phyloP scores from a whole-genome alignment of 2,113 vertebrate genomes.

The Pitta sordida region DNA sequence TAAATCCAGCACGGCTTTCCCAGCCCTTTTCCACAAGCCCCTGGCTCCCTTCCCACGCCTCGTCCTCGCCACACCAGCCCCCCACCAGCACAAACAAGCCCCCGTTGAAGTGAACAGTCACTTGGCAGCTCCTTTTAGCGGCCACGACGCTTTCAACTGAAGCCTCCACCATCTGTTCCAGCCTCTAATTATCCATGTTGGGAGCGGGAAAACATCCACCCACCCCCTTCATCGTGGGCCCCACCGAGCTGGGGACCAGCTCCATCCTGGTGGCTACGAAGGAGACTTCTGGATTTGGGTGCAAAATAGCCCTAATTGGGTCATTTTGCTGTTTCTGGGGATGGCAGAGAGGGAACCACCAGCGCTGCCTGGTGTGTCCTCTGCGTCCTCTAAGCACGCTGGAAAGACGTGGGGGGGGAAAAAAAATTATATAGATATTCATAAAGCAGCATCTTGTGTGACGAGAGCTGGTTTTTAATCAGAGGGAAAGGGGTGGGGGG shows the following conservation, averaged over 20 bases:
- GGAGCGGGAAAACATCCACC: background rate
- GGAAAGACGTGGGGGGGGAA: background rate
- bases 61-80: background rate
- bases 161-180: conserved; percentile 5
- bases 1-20: rapidly evolving
- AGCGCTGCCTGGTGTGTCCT: rapidly evolving
- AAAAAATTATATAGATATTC: background rate
- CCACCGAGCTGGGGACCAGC: background rate
- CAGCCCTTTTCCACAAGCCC: background rate
- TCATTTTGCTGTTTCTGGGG: background rate
- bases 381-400: background rate
- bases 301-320: background rate
- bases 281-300: background rate
- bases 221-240: background rate
- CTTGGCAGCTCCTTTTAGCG: background rate
- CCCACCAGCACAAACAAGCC: background rate
- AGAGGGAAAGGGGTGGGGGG: background rate
- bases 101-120: background rate
- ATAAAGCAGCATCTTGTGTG: background rate
- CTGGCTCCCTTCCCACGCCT: background rate
- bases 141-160: background rate
- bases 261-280: background rate
- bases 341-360: too few relatives aligned
- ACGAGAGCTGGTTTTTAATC: background rate
- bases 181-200: background rate